These are phyloP conservation scores for Rambutsinella grinnellia DNA, from an alignment of 2,888 invertebrate genomes.

Conservation along the genomic window DNA sequence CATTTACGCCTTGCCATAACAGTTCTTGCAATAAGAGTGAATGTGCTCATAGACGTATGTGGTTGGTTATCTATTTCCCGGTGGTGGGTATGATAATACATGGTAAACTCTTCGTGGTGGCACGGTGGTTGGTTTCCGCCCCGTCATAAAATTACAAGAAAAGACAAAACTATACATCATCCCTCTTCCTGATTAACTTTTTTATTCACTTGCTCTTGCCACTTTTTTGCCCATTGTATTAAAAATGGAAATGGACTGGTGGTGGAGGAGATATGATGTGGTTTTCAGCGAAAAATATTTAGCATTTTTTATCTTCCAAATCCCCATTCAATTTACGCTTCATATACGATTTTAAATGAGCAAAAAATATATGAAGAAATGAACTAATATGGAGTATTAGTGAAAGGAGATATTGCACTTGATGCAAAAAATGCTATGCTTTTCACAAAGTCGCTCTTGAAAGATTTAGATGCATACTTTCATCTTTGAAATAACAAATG, in stretches of 20 bases:
- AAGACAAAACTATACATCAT: slow-evolving; percentile 29
- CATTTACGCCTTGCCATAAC: neutral
- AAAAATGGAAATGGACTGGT: no score
- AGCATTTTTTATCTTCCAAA: neutral
- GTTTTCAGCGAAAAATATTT: neutral
- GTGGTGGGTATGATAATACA: slow-evolving; percentile 2
- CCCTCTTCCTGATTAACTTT: slow-evolving; percentile 15
- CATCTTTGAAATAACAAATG: neutral
- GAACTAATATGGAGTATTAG: neutral
- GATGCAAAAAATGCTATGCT: no score
- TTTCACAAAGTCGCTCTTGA: no score
- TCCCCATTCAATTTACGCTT: neutral
- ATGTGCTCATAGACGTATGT: neutral
- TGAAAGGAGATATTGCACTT: neutral
- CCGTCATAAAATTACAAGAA: slow-evolving; percentile 20
- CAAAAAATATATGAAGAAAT: neutral
- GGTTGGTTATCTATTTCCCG: neutral
- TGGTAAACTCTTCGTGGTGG: neutral
- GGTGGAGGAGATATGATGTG: no score
- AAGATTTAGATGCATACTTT: no score
- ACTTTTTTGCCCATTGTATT: neutral
- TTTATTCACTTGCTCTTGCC: no score
- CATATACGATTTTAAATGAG: neutral
- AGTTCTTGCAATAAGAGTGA: neutral
- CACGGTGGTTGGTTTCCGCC: slow-evolving; percentile 14